Evolutionary conservation across 2,113 vertebrate species (phyloP), one percentile per base, ranked within the genome.

Genomic region (Dasyurus viverrinus): DNA sequence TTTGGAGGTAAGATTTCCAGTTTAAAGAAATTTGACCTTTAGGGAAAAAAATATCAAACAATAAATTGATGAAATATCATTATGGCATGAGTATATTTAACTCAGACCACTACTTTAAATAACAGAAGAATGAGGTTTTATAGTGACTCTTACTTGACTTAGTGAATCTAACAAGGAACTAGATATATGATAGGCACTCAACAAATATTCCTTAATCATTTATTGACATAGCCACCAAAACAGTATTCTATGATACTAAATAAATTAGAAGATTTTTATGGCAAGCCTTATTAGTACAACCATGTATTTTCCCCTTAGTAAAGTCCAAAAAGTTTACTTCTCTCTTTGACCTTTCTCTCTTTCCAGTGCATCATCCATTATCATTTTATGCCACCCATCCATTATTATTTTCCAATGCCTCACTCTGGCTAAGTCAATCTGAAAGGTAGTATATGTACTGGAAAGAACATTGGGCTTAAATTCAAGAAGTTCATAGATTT

Each of bases 11-110:
- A 94, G 93, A 54, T 93, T 96, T 55, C 48, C 90, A 50, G 46
- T 89, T 93, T 93, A 36, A n/a, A 76, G 52, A 92, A 27, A 95
- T 91, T 48, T 91, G 92, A 96, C 84, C 3, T 10, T 93, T 68
- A 47, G 4, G 93, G 93, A 93, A 93, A 55, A 11, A 90, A 93
- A 76, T 90, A 76, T 52, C 52, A n/a, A 16, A 52, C 25, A 9
- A 9, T 57, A 60, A 36, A 50, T 36, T 68, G 30, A 46, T 89
- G 24, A 52, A 91, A 42, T 91, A 93, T 42, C 48, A 48, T 27
- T 84, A 91, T 48, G 53, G 5, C n/a, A n/a, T 7, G 16, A 84
- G 47, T 19, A 2, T 90, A 50, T 22, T 27, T 90, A 90, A 48
- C 47, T 30, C 24, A 54, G 22, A 30, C 25, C n/a, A n/a, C 10